These are phyloP conservation scores for Sebastes nivosus DNA, from an alignment of 2,797 vertebrate species.

Conservation along the genomic window DNA sequence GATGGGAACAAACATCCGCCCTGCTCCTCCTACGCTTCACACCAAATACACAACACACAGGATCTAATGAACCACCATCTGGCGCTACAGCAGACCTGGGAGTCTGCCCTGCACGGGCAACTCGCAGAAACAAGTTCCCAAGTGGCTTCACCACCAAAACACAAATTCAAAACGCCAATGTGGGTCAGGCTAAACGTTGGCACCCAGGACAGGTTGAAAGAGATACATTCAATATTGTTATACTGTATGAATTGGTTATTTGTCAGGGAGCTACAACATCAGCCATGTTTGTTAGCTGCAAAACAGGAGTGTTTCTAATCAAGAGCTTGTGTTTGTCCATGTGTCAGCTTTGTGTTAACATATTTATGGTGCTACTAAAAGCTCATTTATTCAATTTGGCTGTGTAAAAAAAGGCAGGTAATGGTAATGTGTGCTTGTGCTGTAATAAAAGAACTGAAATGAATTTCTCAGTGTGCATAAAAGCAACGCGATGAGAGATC, in stretches of 20 bases:
- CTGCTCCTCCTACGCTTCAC: slow-evolving; percentile 69
- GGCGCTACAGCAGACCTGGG: slow-evolving; percentile 61
- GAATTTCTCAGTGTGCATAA: slow-evolving; percentile 61
- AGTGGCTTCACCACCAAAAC: slow-evolving; percentile 26
- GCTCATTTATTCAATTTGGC: slow-evolving; percentile 43
- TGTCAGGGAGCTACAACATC: slow-evolving; percentile 6
- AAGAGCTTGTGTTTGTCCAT: slow-evolving; percentile 21
- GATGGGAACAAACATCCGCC: slow-evolving; percentile 70
- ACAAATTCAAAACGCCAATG: slow-evolving; percentile 21
- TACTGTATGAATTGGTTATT: not conserved
- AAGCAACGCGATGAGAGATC: slow-evolving; percentile 65
- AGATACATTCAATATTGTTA: slow-evolving; percentile 8
- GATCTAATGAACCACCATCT: slow-evolving; percentile 79
- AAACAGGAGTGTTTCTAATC: slow-evolving; percentile 39
- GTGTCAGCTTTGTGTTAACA: slow-evolving; percentile 53
- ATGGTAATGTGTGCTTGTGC: slow-evolving; percentile 46
- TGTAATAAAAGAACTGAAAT: slow-evolving; percentile 66
- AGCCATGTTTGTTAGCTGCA: not conserved
- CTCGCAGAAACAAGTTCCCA: slow-evolving; percentile 53
- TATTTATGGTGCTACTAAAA: slow-evolving; percentile 41
- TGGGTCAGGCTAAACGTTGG: slow-evolving; percentile 12
- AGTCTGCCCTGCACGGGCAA: slow-evolving; percentile 40
- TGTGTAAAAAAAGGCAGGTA: slow-evolving; percentile 55
- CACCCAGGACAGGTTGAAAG: not conserved
- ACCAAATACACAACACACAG: slow-evolving; percentile 68